A percentile compares a stretch with the other conserved stretches of the same genome.
These are phyloP conservation scores for Pseudomyrmex flavicornis DNA, from an alignment of 1,140 invertebrate genomes.

Conservation along the genomic window DNA sequence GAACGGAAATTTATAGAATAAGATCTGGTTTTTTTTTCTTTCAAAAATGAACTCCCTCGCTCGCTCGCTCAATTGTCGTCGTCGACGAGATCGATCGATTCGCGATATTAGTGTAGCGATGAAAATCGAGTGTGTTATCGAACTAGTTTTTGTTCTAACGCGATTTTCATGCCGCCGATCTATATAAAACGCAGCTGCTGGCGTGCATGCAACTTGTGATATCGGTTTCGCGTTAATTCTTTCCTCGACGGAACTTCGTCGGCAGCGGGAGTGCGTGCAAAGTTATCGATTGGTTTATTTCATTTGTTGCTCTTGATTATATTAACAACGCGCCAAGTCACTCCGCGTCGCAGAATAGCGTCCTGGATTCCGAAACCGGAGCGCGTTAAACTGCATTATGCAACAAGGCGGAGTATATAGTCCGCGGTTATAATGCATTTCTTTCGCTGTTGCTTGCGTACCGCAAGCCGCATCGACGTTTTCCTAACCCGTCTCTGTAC, in stretches of 20 bases:
- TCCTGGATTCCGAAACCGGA: conserved; percentile 45
- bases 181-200: neutral
- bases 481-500: conserved; percentile 5
- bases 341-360: conserved; percentile 6
- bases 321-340: conserved; percentile 5
- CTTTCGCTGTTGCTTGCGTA: neutral
- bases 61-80: neutral
- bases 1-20: no score
- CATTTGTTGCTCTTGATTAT: conserved; percentile 21
- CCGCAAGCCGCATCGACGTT: conserved; percentile 28
- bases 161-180: neutral
- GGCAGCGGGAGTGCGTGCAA: neutral
- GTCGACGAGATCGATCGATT: neutral
- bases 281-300: conserved; percentile 2
- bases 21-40: neutral
- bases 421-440: conserved; percentile 4
- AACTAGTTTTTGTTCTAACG: neutral
- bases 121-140: neutral
- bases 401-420: conserved; percentile 16
- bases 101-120: neutral
- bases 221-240: conserved; percentile 7
- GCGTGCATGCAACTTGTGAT: neutral
- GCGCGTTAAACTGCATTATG: conserved; percentile 51
- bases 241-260: neutral
- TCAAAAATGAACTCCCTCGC: neutral